Base-by-base conservation (phyloP, 2,113 vertebrate genomes). In the Cisticola juncidis region DNA sequence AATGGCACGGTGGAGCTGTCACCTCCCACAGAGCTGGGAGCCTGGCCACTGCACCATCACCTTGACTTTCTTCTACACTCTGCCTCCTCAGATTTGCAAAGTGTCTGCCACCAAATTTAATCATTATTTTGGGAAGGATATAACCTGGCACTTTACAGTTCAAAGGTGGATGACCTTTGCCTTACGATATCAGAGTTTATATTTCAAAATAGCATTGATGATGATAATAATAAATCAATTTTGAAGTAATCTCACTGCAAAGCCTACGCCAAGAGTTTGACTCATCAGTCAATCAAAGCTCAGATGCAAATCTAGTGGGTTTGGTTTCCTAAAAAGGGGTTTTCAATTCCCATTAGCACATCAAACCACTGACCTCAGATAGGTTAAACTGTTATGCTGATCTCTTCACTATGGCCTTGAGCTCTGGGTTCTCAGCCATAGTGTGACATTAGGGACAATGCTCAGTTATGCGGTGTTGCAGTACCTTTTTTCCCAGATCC, bases 261-360 rank as follows among this genome's bases (percentile, higher is more conserved):
- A 86, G 70, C 90, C 94, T 78, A 90, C 83, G 40, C 92, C 79
- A 64, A 53, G 92, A 74, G 85, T 78, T 95, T 96, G 94, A 96
- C 82, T 96, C 94, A 96, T 90, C 88, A 82, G 24, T 94, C 94
- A 93, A 8, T 96, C 93, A 96, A 66, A 93, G 70, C 72, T 68
- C 64, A 61, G 58, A 88, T 95, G 90, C 81, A 95, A 88, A 92
- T 86, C 12, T 54, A 88, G 66, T 48, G 26, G 69, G 76, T 71
- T 58, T 69, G 14, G 29, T 90, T 97, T 92, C 54, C 54, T 82
- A 91, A 77, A 76, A 85, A 45, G 36, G 60, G 70, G 45, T 5
- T 92, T 93, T 88, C 56, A 71, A 8, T 56, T 90, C 53, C 76
- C 7, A 1, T 86, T 90, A 64, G 48, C 31, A 48, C 48, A 51